These are phyloP conservation scores for Spodoptera frugiperda DNA, from an alignment of 1,140 invertebrate species.

Conservation along the genomic window DNA sequence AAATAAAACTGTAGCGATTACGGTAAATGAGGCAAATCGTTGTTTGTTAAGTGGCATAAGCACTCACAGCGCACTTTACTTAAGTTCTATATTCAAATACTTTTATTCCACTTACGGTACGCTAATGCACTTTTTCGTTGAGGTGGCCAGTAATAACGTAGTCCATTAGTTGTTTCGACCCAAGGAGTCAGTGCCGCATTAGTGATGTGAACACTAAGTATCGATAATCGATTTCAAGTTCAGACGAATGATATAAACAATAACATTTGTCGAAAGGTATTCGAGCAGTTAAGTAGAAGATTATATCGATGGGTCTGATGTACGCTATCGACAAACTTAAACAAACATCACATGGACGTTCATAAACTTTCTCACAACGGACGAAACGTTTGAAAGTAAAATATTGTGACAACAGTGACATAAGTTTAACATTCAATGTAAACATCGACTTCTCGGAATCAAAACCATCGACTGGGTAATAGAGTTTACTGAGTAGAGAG, in stretches of 20 bases:
- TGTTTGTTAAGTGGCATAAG: slow-evolving; percentile 74
- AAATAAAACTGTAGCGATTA: slow-evolving; percentile 71
- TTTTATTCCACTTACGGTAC: slow-evolving; percentile 79
- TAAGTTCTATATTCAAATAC: slow-evolving; percentile 82
- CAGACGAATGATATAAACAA: slow-evolving; percentile 13
- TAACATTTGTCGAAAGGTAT: slow-evolving; percentile 3
- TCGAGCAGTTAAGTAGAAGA: background rate
- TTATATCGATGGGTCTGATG: slow-evolving; percentile 42
- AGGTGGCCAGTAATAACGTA: slow-evolving; percentile 76
- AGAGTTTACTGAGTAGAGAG: slow-evolving; percentile 80
- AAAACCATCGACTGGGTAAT: slow-evolving; percentile 80
- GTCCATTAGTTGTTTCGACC: slow-evolving; percentile 78
- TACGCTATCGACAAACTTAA: slow-evolving; percentile 43
- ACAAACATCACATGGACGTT: slow-evolving; percentile 47
- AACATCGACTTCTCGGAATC: slow-evolving; percentile 80
- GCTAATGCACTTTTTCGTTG: slow-evolving; percentile 82
- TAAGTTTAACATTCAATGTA: slow-evolving; percentile 76
- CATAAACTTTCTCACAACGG: slow-evolving; percentile 76
- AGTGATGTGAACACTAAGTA: slow-evolving; percentile 63
- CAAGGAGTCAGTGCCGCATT: slow-evolving; percentile 61
- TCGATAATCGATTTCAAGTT: slow-evolving; percentile 38
- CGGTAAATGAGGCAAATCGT: slow-evolving; percentile 75
- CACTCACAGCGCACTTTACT: slow-evolving; percentile 76
- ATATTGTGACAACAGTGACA: slow-evolving; percentile 78
- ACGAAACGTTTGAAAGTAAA: slow-evolving; percentile 69